Percentiles rank a stretch among this genome's conserved stretches.
These are phyloP conservation scores for Euleptes europaea DNA, from an alignment of 2,113 vertebrate species.

Conservation along the genomic window DNA sequence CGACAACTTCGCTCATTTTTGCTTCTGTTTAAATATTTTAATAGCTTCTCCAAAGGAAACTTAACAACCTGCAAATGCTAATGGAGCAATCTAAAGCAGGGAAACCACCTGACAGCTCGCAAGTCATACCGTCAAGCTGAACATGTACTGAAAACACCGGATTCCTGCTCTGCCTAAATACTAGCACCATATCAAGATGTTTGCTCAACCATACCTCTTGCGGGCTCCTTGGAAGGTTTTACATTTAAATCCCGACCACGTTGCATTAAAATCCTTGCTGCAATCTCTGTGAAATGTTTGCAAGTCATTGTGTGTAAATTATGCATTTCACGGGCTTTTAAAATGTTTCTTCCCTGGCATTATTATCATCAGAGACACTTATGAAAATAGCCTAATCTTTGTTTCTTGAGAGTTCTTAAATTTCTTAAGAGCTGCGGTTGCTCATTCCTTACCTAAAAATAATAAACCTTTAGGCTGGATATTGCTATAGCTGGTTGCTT, in stretches of 20 bases:
- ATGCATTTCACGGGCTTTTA: constrained; percentile 23
- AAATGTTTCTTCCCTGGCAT: constrained; percentile 25
- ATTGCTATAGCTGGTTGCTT: constrained; percentile 34
- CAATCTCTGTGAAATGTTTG: neutral
- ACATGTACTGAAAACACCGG: neutral
- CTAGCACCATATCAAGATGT: neutral
- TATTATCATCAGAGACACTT: constrained; percentile 27
- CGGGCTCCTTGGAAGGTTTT: neutral
- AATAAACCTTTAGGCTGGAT: neutral
- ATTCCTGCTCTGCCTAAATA: neutral
- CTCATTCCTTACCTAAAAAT: constrained; percentile 39
- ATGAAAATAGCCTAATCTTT: constrained; percentile 26
- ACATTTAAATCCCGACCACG: neutral
- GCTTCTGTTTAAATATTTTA: neutral
- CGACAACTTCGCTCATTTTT: neutral
- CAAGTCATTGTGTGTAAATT: neutral
- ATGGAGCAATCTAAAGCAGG: neutral
- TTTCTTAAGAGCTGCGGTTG: constrained; percentile 30
- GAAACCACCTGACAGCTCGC: neutral
- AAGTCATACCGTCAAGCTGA: neutral
- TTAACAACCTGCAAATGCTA: neutral
- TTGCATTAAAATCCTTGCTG: neutral
- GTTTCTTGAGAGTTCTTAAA: constrained; percentile 21
- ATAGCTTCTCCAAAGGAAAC: neutral
- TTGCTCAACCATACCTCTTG: neutral